Evolutionary conservation across 1,140 invertebrate genomes (phyloP), one percentile per base, ranked within the genome.

Genomic region (Dreissena polymorpha): DNA sequence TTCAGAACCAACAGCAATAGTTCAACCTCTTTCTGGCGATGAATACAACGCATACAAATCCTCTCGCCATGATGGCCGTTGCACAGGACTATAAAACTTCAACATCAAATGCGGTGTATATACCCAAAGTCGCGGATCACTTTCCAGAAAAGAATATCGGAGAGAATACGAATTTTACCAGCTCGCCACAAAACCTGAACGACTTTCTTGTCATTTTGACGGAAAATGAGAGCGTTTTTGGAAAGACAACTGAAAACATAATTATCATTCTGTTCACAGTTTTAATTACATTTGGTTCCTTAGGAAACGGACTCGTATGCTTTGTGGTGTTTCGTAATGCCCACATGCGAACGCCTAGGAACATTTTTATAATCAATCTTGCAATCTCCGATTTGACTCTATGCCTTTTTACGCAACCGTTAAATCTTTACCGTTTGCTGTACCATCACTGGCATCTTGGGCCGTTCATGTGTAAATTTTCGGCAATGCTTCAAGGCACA

Each of bases 341-440:
- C 27, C 94, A 95, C n/a, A 97, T 98, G 96, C 92, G 96, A 51
- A 97, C 96, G 29, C 96, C 96, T 10, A 93, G 97, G 14, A 97
- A 98, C 93, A 95, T 97, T 90, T 97, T 97, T 92, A 97, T 98
- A 76, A 95, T 97, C 21, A 98, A 97, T 93, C 92, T 97, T 86
- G 97, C 97, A 10, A 95, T 97, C 14, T 97, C 96, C 27, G 97
- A 97, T 93, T 94, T 97, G 5, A 94, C 97, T 18, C 94, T 97
- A 16, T 97, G 97, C 90, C 94, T 96, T 74, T 95, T 97, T n/a
- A 97, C 96, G 0, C 97, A 97, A 93, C 97, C 97, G 13, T 94
- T 97, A 67, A 97, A 97, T 23, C 92, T 97, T 64, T 95, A 97
- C 93, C 96, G 97, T 90, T 95, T 97, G 25, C 92, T 93, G 16